Evolutionary conservation across 2,113 vertebrate species (phyloP), one percentile per base, ranked within the genome.

Genomic region (Euleptes europaea): DNA sequence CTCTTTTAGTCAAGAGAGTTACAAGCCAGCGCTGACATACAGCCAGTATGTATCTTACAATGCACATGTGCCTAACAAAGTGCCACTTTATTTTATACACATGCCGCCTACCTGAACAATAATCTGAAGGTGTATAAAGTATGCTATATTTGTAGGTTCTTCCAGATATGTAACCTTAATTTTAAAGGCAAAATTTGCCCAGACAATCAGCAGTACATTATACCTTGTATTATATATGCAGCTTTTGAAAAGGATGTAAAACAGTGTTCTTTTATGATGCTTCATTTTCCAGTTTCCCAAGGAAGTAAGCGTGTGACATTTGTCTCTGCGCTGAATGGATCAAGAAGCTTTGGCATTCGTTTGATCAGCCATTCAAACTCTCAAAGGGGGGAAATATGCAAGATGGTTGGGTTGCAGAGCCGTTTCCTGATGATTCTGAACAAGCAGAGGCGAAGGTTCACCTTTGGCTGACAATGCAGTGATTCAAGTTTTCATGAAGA

Each of bases 401-500:
- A 84, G 17, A 67, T 83, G 80, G 91, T 84, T 60, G 60, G 19
- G 82, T 5, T 78, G 78, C 54, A 86, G 80, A 71, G 0, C 28
- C 40, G 35, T n/a, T 15, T 3, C 12, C 1, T 9, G 8, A 0
- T n/a, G 54, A 60, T 77, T 74, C 57, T 87, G 44, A 86, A 72
- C 9, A 44, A 92, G 49, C 2, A 74, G n/a, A 88, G 49, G 42
- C 40, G 60, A 78, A 51, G 4, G 72, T 88, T 88, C 74, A 80
- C 23, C 31, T 87, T 76, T 74, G 6, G 26, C 33, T 80, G 47
- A 35, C 42, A n/a, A 44, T 80, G 60, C 49, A 33, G 47, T 76
- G 75, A 79, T 78, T 88, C n/a, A 65, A 60, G 63, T n/a, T 85
- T 81, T 88, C 84, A 42, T 71, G 85, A 85, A 85, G 76, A 12